Conservation (phyloP, 2,888 invertebrate species). For the Dasypolia templi region DNA sequence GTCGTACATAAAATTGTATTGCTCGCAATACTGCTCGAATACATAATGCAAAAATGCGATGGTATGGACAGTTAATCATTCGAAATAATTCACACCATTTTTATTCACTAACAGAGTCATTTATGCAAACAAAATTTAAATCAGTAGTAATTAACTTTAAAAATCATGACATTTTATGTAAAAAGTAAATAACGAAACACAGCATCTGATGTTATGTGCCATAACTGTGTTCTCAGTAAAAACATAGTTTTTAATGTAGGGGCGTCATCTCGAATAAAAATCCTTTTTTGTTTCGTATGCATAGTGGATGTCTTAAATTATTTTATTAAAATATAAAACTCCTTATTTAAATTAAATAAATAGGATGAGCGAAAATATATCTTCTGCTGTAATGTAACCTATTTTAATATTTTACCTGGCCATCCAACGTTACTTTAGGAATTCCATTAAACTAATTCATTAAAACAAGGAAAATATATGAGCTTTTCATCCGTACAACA, state of each 20-base stretch:
- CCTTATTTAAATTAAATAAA: too few relatives aligned
- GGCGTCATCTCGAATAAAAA: conserved; percentile 68
- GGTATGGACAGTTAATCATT: too few relatives aligned
- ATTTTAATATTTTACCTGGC: too few relatives aligned
- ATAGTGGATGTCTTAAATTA: conserved; percentile 55
- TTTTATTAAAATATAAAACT: conserved; percentile 22
- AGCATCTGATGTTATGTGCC: conserved; percentile 89
- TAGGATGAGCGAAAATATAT: not conserved
- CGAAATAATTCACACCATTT: not conserved
- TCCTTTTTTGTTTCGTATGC: conserved; percentile 56
- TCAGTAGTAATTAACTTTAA: conserved; percentile 71
- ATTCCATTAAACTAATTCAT: too few relatives aligned
- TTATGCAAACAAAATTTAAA: conserved; percentile 68
- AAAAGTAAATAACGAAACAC: conserved; percentile 67
- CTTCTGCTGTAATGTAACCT: too few relatives aligned
- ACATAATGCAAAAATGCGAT: not conserved
- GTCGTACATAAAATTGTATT: not conserved
- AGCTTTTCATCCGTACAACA: too few relatives aligned
- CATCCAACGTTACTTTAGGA: too few relatives aligned
- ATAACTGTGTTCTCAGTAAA: conserved; percentile 83
- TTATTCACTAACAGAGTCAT: conserved; percentile 42
- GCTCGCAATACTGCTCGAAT: conserved; percentile 8
- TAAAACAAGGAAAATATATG: too few relatives aligned
- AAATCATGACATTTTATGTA: conserved; percentile 80
- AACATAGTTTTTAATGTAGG: conserved; percentile 71